Base-by-base conservation (phyloP, 2,888 invertebrate species). In the Xestoiulus laeticollis region DNA sequence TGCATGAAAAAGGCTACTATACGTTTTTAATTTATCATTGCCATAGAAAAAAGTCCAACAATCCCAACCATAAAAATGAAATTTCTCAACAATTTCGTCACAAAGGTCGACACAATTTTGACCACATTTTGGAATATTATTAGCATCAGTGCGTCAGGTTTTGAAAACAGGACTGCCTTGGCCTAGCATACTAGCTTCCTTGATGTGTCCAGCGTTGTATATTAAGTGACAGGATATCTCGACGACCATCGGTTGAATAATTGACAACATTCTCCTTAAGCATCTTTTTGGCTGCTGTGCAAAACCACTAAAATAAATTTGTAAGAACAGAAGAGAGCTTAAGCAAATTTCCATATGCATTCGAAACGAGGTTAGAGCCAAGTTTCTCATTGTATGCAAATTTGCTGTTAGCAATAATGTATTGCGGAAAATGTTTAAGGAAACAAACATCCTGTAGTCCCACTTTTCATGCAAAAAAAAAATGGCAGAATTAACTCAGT, bases 121-220 rank as follows among this genome's bases (percentile, higher is more conserved):
- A 22, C 59, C 6, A 22, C n/a, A 59, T 59, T 22, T 78, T 30
- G 10, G 78, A 78, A 78, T 68, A 22, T 22, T 68, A 68, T 78
- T 78, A 78, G 30, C 78, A 78, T 30, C 30, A 78, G 30, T 78
- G 78, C 22, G 78, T 22, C 78, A 78, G 26, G 30, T 30, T 78
- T 78, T 78, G 78, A 78, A 30, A 78, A 78, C 78, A 78, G 78
- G 78, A 30, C 68, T 68, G 68, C 78, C 78, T 78, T 78, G 78
- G 78, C 78, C 78, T 78, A 78, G 78, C 78, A 78, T 8, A 26
- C 19, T 5, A n/a, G 53, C 53, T 53, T 10, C 12, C 48, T 16
- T 48, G 48, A 48, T 48, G 12, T 8, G 16, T 48, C 48, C 14
- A 59, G 26, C 22, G 30, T 78, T 78, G 78, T 30, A 68, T 68